Base-by-base conservation (phyloP, 1,140 invertebrate species). In the Cyclargus thomasi region DNA sequence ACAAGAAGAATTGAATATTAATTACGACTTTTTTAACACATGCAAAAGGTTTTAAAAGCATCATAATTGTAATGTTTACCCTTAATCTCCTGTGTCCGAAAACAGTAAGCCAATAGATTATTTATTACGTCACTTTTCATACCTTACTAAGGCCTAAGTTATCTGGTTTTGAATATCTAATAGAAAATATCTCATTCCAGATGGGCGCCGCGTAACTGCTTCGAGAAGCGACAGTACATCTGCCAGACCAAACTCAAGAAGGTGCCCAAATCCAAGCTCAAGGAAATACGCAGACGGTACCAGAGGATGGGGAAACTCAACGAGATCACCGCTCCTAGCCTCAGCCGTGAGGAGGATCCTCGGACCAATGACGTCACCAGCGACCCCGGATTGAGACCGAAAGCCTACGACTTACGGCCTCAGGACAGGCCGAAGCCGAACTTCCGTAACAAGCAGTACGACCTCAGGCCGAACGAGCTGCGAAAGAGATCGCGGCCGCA, bases 171-270 rank as follows among this genome's bases (percentile, higher is more conserved):
- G 18, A 62, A 62, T 20, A 10, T 35, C 21, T 55, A 2, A 29
- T 29, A 29, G 4, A 29, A 29, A 65, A 47, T 64, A 63, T 16
- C 70, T 62, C 36, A 55, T 86, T 83, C 20, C 80, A 92, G 92
- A 79, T 95, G 94, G 94, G 91, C 90, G 63, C 91, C 93, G 1
- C 86, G 87, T 53, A 92, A 87, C 74, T 95, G 94, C 79, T 79
- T 92, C 23, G 87, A 93, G 67, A 81, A 81, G 10, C 94, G 93
- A 70, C 91, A 94, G 74, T 95, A 92, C 83, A 93, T 95, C 73
- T 95, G 95, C 83, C 93, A 95, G 80, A 89, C 90, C 23, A 91
- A 88, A 72, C 76, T 91, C 1, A 83, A 78, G 23, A 91, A 91
- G 67, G 84, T 91, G 1, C 75, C 80, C 2, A 89, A 88, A 70